These are phyloP conservation scores for Phenacoccus solenopsis DNA, from an alignment of 1,140 invertebrate species.

Conservation along the genomic window DNA sequence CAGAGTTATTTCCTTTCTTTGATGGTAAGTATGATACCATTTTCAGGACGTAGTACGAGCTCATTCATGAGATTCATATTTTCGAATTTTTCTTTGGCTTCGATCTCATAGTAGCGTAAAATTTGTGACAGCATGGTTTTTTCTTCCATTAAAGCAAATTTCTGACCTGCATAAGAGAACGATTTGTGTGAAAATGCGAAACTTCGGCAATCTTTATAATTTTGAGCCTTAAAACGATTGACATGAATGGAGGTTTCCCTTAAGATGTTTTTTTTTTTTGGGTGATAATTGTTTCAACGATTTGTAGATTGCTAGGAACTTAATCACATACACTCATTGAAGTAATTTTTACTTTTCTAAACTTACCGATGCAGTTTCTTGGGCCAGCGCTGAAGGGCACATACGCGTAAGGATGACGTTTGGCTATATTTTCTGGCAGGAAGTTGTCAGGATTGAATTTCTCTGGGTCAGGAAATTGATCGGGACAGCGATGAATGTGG, in stretches of 20 bases:
- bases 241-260: too few species aligned
- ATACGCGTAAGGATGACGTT: constrained; percentile 37
- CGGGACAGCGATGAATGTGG: constrained; percentile 40
- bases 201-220: background rate
- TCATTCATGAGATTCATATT: constrained; percentile 30
- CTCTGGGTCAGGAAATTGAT: constrained; percentile 45
- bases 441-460: constrained; percentile 51
- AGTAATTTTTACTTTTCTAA: too few species aligned
- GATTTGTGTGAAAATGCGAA: background rate
- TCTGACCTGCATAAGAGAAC: constrained; percentile 33
- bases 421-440: constrained; percentile 38
- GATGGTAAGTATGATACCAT: constrained; percentile 21
- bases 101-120: constrained; percentile 35
- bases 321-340: too few species aligned
- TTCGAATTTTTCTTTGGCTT: constrained; percentile 27
- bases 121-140: constrained; percentile 41
- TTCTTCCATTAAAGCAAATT: constrained; percentile 43
- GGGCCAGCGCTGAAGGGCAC: constrained; percentile 47
- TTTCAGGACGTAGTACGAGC: constrained; percentile 30
- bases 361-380: constrained; percentile 44
- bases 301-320: too few species aligned
- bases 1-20: background rate
- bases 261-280: too few species aligned
- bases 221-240: too few species aligned
- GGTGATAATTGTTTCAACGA: too few species aligned